phyloP scores from a whole-genome alignment of 1,140 invertebrate genomes.

The Papilio polyxenes region DNA sequence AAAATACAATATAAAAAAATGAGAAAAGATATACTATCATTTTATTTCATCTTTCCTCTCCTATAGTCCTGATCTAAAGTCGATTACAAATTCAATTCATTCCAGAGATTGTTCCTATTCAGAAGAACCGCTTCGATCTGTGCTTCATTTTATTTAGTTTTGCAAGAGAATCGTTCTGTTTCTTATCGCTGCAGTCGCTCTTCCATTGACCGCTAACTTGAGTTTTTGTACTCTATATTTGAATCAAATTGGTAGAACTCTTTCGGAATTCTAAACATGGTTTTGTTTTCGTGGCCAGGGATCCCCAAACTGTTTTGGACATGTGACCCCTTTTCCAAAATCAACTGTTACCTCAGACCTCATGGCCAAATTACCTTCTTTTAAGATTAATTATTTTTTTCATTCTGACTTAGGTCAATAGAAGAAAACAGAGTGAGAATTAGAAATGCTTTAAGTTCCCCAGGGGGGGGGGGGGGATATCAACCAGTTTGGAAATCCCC shows the following conservation, averaged over 20 bases:
- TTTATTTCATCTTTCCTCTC: neutral
- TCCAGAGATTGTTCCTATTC: slow-evolving; percentile 19
- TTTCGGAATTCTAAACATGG: neutral
- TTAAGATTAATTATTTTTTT: too few species aligned
- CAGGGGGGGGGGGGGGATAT: too few species aligned
- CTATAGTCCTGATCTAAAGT: neutral
- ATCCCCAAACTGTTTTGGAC: too few species aligned
- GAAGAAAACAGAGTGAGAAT: too few species aligned
- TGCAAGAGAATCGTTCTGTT: slow-evolving; percentile 9
- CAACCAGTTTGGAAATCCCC: too few species aligned
- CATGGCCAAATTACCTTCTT: too few species aligned
- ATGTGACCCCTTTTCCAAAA: too few species aligned
- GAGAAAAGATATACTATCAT: neutral
- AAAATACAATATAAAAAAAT: neutral
- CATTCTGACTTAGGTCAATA: too few species aligned
- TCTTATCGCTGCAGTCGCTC: neutral
- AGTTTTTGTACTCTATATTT: neutral
- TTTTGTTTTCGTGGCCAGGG: neutral
- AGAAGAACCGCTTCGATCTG: neutral
- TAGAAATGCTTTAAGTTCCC: too few species aligned
- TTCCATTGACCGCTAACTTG: neutral
- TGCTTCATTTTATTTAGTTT: slow-evolving; percentile 22
- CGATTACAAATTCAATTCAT: slow-evolving; percentile 24
- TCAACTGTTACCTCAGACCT: too few species aligned
- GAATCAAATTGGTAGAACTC: neutral